Conservation (phyloP, 2,888 invertebrate species). For the Tachystola acroxantha region DNA sequence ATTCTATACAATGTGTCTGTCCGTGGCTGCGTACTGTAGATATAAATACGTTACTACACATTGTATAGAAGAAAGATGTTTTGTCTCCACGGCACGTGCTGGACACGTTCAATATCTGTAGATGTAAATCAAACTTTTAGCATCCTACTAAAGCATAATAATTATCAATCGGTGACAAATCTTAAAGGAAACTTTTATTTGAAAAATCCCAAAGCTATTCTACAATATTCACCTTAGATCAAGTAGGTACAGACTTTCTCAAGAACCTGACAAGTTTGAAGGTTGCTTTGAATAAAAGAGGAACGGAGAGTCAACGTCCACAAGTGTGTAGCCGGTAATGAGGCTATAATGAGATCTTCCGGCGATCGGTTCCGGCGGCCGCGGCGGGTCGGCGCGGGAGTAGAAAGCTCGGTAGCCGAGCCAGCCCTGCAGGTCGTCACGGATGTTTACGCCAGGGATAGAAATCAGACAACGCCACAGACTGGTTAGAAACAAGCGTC, state of each 20-base stretch:
- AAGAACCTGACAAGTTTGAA: neutral
- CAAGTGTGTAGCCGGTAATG: slow-evolving; percentile 41
- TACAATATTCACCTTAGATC: neutral
- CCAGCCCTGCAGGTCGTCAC: slow-evolving; percentile 42
- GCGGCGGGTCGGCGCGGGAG: slow-evolving; percentile 38
- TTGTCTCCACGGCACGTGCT: too few relatives aligned
- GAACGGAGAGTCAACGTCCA: slow-evolving; percentile 38
- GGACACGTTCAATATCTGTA: too few relatives aligned
- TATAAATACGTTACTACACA: too few relatives aligned
- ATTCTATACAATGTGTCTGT: too few relatives aligned
- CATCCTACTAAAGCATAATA: too few relatives aligned
- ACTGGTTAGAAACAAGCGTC: slow-evolving; percentile 38
- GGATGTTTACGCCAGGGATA: slow-evolving; percentile 54
- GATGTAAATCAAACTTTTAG: too few relatives aligned
- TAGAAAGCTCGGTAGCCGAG: slow-evolving; percentile 52
- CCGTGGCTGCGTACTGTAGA: too few relatives aligned
- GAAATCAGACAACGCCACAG: slow-evolving; percentile 39
- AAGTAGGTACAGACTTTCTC: neutral
- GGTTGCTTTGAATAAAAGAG: slow-evolving; percentile 31
- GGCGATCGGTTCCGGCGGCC: slow-evolving; percentile 39
- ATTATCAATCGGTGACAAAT: too few relatives aligned
- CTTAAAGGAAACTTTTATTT: too few relatives aligned
- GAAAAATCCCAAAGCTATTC: too few relatives aligned
- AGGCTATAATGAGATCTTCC: slow-evolving; percentile 63
- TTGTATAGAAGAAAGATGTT: too few relatives aligned